Evolutionary conservation across 2,888 invertebrate species (phyloP).

Genomic region (Bhutanitis thaidina): DNA sequence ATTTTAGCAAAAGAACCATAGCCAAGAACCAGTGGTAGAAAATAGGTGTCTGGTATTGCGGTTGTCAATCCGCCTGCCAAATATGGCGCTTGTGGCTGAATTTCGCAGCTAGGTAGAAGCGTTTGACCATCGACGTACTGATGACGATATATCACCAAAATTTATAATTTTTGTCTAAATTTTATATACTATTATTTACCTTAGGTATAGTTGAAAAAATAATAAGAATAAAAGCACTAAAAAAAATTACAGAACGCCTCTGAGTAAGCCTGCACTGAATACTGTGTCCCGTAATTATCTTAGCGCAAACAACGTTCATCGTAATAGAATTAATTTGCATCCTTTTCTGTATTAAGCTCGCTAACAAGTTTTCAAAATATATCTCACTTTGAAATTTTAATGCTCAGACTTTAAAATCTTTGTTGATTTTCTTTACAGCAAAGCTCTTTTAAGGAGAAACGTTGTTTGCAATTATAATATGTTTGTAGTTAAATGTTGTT

Average conservation of each 20-base stretch:
- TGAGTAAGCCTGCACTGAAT: slow-evolving; percentile 17
- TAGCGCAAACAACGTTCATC: slow-evolving; percentile 21
- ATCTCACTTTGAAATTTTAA: slow-evolving; percentile 20
- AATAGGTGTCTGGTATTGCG: no score
- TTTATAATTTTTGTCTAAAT: background rate
- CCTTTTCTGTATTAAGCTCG: slow-evolving; percentile 22
- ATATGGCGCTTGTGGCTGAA: no score
- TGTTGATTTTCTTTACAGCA: slow-evolving; percentile 1
- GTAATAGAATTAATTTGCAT: slow-evolving; percentile 22
- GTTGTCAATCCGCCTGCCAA: no score
- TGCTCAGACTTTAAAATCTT: slow-evolving; percentile 15
- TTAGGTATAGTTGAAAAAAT: background rate
- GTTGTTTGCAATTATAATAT: no score
- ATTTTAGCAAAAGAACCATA: no score
- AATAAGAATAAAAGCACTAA: no score
- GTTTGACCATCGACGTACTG: no score
- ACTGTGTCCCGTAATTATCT: slow-evolving; percentile 19
- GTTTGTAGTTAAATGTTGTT: no score
- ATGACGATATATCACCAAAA: no score
- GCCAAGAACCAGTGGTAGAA: no score
- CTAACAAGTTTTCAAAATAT: slow-evolving; percentile 21
- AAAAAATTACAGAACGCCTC: slow-evolving; percentile 1
- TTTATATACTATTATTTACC: background rate
- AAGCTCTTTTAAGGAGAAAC: no score
- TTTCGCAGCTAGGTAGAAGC: no score